Evolutionary conservation across 2,797 vertebrate genomes (phyloP).

Genomic region (Phalloptychus januarius): DNA sequence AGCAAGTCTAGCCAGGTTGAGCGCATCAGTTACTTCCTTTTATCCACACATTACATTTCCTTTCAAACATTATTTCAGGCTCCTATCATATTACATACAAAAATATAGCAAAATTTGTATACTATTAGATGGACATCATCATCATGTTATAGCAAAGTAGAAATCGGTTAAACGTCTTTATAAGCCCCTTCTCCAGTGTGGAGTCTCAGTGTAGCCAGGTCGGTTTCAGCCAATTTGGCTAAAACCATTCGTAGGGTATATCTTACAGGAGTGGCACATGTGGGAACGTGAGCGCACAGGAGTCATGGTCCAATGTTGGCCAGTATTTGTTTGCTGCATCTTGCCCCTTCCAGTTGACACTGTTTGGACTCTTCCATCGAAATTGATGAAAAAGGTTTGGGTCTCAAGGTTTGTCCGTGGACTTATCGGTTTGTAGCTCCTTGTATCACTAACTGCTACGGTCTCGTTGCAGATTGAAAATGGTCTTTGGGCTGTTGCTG

Average conservation of each 20-base stretch:
- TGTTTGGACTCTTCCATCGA: neutral
- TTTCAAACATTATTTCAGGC: neutral
- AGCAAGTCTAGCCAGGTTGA: slow-evolving; percentile 22
- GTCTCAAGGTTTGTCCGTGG: neutral
- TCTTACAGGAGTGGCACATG: neutral
- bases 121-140: neutral
- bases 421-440: neutral
- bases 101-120: neutral
- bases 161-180: neutral
- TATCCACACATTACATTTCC: neutral
- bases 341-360: neutral
- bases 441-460: neutral
- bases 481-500: neutral
- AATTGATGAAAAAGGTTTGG: neutral
- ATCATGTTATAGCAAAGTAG: neutral
- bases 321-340: neutral
- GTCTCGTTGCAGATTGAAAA: neutral
- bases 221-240: neutral
- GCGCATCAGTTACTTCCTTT: neutral
- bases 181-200: neutral
- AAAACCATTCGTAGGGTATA: neutral
- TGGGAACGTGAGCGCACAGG: neutral
- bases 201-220: neutral
- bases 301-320: neutral
- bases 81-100: neutral